A percentile compares a stretch with the other conserved stretches of the same genome.
Evolutionary conservation across 2,797 vertebrate species (phyloP).

Genomic region (Nannoperca obscura): DNA sequence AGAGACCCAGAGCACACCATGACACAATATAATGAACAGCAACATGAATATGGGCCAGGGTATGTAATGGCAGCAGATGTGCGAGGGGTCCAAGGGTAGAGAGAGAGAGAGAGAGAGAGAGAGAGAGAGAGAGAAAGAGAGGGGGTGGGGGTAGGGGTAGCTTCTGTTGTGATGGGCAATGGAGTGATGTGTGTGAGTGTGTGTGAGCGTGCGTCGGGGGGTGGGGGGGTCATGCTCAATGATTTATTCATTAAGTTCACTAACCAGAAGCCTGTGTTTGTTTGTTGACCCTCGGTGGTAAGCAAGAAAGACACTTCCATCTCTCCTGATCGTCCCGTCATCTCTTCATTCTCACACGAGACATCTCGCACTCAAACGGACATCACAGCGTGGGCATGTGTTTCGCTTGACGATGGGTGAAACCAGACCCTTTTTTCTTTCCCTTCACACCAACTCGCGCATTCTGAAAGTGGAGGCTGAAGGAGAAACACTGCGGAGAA

Average conservation of each 20-base stretch:
- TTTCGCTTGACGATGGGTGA: conserved; percentile 45
- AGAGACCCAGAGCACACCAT: conserved; percentile 85
- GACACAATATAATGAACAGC: conserved; percentile 88
- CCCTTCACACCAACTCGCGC: conserved; percentile 26
- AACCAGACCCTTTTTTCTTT: conserved; percentile 22
- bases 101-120: conserved; percentile 78
- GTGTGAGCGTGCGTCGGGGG: conserved; percentile 66
- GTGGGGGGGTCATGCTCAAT: conserved; percentile 67
- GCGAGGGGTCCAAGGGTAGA: conserved; percentile 73
- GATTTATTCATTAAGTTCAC: conserved; percentile 94
- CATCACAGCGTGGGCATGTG: background rate
- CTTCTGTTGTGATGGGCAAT: conserved; percentile 69
- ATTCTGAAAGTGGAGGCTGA: conserved; percentile 59
- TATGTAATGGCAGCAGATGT: conserved; percentile 92
- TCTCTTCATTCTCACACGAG: conserved; percentile 37
- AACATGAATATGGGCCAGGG: conserved; percentile 85
- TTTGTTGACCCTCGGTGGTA: conserved; percentile 72
- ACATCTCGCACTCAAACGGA: conserved; percentile 11
- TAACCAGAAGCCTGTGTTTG: conserved; percentile 88
- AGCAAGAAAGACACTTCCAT: conserved; percentile 57
- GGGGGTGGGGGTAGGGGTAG: conserved; percentile 83
- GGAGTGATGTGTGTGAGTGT: conserved; percentile 71
- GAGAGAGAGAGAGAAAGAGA: no score
- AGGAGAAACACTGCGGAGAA: conserved; percentile 64
- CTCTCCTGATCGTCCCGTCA: conserved; percentile 56